phyloP scores from a whole-genome alignment of 2,888 invertebrate species.

The Standfussiana lucernea region DNA sequence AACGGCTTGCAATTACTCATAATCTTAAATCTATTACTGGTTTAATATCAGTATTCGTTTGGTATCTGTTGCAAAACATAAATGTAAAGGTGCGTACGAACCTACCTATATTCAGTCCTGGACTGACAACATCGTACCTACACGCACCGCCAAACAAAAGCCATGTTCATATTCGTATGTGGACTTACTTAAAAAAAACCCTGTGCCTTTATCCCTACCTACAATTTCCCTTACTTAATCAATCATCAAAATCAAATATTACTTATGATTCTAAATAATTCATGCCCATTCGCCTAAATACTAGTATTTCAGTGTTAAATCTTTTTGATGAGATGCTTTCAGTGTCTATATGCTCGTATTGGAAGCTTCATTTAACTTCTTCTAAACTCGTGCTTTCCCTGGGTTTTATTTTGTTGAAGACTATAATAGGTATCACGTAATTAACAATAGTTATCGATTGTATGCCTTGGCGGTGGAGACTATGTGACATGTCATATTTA shows the following conservation, averaged over 20 bases:
- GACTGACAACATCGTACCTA: background rate
- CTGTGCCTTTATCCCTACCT: background rate
- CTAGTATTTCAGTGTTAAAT: background rate
- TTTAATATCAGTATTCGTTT: constrained; percentile 19
- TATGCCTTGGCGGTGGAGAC: background rate
- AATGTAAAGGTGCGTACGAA: background rate
- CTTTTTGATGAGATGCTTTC: background rate
- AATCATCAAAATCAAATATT: background rate
- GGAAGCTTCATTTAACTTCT: background rate
- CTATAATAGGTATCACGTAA: background rate
- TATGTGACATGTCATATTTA: background rate
- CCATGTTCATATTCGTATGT: background rate
- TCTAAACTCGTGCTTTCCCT: background rate
- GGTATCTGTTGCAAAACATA: constrained; percentile 5
- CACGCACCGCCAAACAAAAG: background rate
- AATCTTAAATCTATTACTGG: constrained; percentile 31
- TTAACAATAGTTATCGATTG: background rate
- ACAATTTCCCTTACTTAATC: background rate
- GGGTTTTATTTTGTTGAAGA: background rate
- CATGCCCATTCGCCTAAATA: background rate
- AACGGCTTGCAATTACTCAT: constrained; percentile 43
- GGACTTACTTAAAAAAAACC: background rate
- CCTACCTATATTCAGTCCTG: background rate
- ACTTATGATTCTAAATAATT: constrained; percentile 10
- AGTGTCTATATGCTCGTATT: background rate